Evolutionary conservation across 1,140 invertebrate species (phyloP).

Genomic region (Orussus abietinus): DNA sequence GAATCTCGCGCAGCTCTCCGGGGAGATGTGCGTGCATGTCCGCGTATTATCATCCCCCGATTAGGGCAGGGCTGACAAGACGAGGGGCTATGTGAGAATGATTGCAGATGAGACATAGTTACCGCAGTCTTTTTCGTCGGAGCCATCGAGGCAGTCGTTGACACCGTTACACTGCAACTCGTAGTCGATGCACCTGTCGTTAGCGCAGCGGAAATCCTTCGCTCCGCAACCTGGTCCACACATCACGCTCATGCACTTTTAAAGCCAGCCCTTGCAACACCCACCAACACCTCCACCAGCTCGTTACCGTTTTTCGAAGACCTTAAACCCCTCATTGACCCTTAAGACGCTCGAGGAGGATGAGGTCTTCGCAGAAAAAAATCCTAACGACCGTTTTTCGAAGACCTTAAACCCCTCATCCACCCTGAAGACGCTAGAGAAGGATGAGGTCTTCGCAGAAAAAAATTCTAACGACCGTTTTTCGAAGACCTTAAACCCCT

Average conservation of each 20-base stretch:
- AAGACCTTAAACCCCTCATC: conserved; percentile 8
- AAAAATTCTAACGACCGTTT: too few species aligned
- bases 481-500: conserved; percentile 7
- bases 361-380: conserved; percentile 5
- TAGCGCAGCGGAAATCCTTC: conserved; percentile 66
- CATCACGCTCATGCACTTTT: conserved; percentile 45
- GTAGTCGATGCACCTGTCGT: conserved; percentile 62
- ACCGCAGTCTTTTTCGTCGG: conserved; percentile 72
- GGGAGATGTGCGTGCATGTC: too few species aligned
- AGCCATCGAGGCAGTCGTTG: conserved; percentile 67
- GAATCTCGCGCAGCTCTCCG: too few species aligned
- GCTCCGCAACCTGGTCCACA: conserved; percentile 55
- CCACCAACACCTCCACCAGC: conserved; percentile 17
- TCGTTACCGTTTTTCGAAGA: conserved; percentile 13
- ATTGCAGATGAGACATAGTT: conserved; percentile 50
- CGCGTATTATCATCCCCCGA: too few species aligned
- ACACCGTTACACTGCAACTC: conserved; percentile 63
- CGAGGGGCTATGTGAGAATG: too few species aligned
- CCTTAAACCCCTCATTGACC: conserved; percentile 7
- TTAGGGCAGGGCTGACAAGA: too few species aligned
- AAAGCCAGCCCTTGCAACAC: conserved; percentile 15
- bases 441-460: conserved; percentile 4
- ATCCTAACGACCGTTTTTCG: conserved; percentile 2
- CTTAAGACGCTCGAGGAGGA: background rate
- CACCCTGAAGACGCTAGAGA: background rate